A percentile compares a stretch with the other conserved stretches of the same genome.
phyloP scores from a whole-genome alignment of 1,140 invertebrate species.

The Zaprionus capensis region DNA sequence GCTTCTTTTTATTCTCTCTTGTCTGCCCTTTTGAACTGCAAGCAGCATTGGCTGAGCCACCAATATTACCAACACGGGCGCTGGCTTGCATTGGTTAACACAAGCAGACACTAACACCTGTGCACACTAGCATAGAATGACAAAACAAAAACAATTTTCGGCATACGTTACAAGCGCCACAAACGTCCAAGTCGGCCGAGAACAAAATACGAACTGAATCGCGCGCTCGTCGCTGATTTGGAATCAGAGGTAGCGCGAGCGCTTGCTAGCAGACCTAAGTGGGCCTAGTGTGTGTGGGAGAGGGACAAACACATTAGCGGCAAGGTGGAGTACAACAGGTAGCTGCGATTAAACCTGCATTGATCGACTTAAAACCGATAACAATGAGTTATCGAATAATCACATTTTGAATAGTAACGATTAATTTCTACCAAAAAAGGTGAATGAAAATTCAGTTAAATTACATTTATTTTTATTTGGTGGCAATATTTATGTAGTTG shows the following conservation, averaged over 20 bases:
- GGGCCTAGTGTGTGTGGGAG: conserved; percentile 10
- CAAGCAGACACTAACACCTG: conserved; percentile 50
- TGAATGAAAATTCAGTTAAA: not conserved
- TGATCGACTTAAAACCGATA: conserved; percentile 41
- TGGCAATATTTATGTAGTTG: not conserved
- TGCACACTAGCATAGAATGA: conserved; percentile 50
- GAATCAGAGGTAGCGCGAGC: conserved; percentile 42
- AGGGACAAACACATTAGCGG: conserved; percentile 23
- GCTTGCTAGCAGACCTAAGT: conserved; percentile 31
- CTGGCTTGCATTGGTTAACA: conserved; percentile 62
- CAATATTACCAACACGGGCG: conserved; percentile 32
- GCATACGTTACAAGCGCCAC: conserved; percentile 18
- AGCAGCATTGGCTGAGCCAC: conserved; percentile 54
- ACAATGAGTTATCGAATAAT: conserved; percentile 14
- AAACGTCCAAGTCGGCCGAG: conserved; percentile 50
- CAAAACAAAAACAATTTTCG: conserved; percentile 46
- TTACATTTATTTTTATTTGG: not conserved
- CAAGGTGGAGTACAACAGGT: conserved; percentile 52
- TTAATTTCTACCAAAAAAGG: not conserved
- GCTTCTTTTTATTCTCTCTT: conserved; percentile 13
- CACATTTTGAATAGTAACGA: not conserved
- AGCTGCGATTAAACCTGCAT: conserved; percentile 35
- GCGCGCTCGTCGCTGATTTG: conserved; percentile 46
- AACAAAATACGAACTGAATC: conserved; percentile 51
- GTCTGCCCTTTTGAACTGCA: conserved; percentile 64